Base-by-base conservation (phyloP, 2,888 invertebrate species). In the Homarus gammarus region DNA sequence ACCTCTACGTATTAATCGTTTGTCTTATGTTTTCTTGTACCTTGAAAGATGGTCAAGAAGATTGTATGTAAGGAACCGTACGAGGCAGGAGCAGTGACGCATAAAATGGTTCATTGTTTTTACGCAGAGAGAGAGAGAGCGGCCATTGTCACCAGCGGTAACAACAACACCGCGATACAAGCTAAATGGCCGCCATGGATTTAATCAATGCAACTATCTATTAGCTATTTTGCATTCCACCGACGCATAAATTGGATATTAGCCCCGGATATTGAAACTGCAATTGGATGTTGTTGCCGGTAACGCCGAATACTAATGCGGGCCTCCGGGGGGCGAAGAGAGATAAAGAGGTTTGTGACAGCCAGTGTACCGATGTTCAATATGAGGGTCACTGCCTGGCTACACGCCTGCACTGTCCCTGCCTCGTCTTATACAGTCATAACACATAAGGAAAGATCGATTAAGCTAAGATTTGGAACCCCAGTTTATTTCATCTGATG, bases 261-360 rank as follows among this genome's bases (percentile, higher is more conserved):
- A 83, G 10, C 83, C 33, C 31, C 33, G 83, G 83, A 83, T 83
- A 83, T 83, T 72, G 83, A 49, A 40, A 72, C 36, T 72, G 51
- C 72, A 72, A 83, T 83, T 70, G 83, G 49, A 72, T 83, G 83
- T n/a, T 72, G 83, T 72, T 72, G 70, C 72, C 18, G 72, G 49
- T 36, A 12, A 44, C 31, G 83, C 40, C 18, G 49, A n/a, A 44
- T 49, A 8, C n/a, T 40, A 44, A 64, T 72, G 44, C 49, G 3
- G 2, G 61, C 27, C 27, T 12, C 44, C 27, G 27, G 10, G 27
- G 2, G 18, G 5, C 27, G 61, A 2, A 61, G 27, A 18, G 27
- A 27, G 27, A 3, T n/a, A 27, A 27, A 2, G 3, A 61, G 61
- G 2, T 15, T 5, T n/a, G n/a, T n/a, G n/a, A n/a, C n/a, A n/a